Percentiles rank a stretch among this genome's conserved stretches.
phyloP scores from a whole-genome alignment of 2,888 invertebrate species.

The Eubasilissa splendida region DNA sequence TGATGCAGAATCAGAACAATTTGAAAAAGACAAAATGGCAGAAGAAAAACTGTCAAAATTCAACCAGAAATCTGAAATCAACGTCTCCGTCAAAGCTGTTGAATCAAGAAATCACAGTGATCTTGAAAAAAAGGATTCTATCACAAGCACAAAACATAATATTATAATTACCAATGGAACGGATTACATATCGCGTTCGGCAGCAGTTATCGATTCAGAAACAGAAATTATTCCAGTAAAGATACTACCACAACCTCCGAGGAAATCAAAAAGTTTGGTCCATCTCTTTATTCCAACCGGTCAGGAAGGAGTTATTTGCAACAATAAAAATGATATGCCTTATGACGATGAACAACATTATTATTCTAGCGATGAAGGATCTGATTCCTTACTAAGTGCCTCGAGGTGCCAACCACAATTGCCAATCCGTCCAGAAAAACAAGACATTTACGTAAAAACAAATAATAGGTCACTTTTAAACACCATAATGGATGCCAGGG shows the following conservation, averaged over 20 bases:
- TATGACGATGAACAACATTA: slow-evolving; percentile 74
- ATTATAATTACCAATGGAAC: slow-evolving; percentile 70
- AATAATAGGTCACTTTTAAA: slow-evolving; percentile 74
- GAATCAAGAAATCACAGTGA: slow-evolving; percentile 65
- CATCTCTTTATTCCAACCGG: slow-evolving; percentile 78
- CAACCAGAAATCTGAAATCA: slow-evolving; percentile 68
- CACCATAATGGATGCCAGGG: slow-evolving; percentile 72
- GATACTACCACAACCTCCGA: slow-evolving; percentile 86
- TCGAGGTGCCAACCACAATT: slow-evolving; percentile 70
- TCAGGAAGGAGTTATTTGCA: slow-evolving; percentile 74
- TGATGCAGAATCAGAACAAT: slow-evolving; percentile 83
- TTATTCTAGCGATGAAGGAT: slow-evolving; percentile 79
- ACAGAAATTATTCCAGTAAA: slow-evolving; percentile 84
- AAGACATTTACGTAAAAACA: slow-evolving; percentile 62
- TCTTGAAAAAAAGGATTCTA: slow-evolving; percentile 71
- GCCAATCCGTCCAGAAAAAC: slow-evolving; percentile 63
- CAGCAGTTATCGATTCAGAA: slow-evolving; percentile 71
- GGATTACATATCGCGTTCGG: slow-evolving; percentile 64
- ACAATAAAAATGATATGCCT: slow-evolving; percentile 70
- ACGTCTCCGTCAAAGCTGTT: slow-evolving; percentile 64
- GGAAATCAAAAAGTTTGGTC: slow-evolving; percentile 81
- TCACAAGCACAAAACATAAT: slow-evolving; percentile 72
- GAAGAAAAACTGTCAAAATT: slow-evolving; percentile 64
- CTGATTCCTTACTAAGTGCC: slow-evolving; percentile 80
- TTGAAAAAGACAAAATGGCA: slow-evolving; percentile 66